These are phyloP conservation scores for Salpingus planirostris DNA, from an alignment of 2,888 invertebrate species.

Conservation along the genomic window DNA sequence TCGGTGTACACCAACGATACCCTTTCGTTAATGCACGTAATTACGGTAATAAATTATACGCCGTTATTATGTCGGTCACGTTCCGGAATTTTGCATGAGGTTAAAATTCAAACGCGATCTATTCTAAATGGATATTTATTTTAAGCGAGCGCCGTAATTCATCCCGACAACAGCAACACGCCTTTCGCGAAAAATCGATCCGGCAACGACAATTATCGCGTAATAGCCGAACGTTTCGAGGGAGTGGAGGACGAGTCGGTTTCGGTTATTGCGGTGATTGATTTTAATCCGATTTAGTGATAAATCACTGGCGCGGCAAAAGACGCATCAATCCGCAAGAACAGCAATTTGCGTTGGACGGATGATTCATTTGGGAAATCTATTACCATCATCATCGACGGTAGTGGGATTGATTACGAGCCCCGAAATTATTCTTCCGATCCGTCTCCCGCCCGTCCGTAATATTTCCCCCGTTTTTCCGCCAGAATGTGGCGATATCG, in stretches of 20 bases:
- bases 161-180: too few relatives aligned
- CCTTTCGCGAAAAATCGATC: too few relatives aligned
- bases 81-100: slow-evolving; percentile 9
- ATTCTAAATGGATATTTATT: slow-evolving; percentile 15
- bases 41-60: slow-evolving; percentile 10
- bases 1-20: too few relatives aligned
- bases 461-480: background rate
- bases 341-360: slow-evolving; percentile 6
- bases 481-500: background rate
- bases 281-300: too few relatives aligned
- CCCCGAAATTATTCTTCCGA: slow-evolving; percentile 18
- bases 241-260: too few relatives aligned
- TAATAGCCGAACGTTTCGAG: too few relatives aligned
- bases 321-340: slow-evolving; percentile 22
- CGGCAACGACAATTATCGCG: too few relatives aligned
- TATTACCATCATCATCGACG: slow-evolving; percentile 23
- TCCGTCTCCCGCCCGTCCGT: background rate
- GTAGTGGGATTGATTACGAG: too few relatives aligned
- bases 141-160: too few relatives aligned
- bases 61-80: slow-evolving; percentile 12
- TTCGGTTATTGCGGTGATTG: too few relatives aligned
- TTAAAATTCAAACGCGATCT: slow-evolving; percentile 9
- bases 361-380: slow-evolving; percentile 24
- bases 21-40: too few relatives aligned
- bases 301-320: slow-evolving; percentile 4